A percentile compares a stretch with the other conserved stretches of the same genome.
Conservation (phyloP, 2,113 vertebrate species). For the Dolichotis patagonum region DNA sequence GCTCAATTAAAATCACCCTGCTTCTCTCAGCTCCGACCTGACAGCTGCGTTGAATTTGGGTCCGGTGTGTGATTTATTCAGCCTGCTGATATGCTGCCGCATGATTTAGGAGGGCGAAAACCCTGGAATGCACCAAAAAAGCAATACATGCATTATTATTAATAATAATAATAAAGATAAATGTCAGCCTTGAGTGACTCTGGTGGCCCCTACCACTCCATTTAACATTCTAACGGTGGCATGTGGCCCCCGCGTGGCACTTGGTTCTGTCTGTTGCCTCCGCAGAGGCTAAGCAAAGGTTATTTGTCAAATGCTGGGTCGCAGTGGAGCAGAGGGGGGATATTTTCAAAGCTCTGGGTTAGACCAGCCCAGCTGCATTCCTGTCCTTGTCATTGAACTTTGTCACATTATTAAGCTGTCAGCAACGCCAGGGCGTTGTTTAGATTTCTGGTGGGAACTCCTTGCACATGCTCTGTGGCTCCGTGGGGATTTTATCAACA, state of each 20-base stretch:
- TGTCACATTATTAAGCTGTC: slow-evolving; percentile 93
- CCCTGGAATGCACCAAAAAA: slow-evolving; percentile 85
- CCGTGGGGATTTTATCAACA: slow-evolving; percentile 90
- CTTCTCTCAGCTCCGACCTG: slow-evolving; percentile 80
- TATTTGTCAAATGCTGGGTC: slow-evolving; percentile 88
- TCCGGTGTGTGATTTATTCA: slow-evolving; percentile 87
- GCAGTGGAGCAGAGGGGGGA: slow-evolving; percentile 58
- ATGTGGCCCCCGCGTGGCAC: slow-evolving; percentile 88
- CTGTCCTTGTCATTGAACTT: slow-evolving; percentile 90
- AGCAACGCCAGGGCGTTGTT: slow-evolving; percentile 87
- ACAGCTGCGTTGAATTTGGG: slow-evolving; percentile 88
- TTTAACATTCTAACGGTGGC: slow-evolving; percentile 92
- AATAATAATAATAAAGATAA: slow-evolving; percentile 91
- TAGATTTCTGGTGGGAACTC: slow-evolving; percentile 91
- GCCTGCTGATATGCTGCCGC: slow-evolving; percentile 79
- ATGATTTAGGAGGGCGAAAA: slow-evolving; percentile 88
- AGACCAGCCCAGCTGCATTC: slow-evolving; percentile 87
- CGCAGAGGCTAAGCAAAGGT: slow-evolving; percentile 88
- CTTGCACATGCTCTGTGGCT: slow-evolving; percentile 87
- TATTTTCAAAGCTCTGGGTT: slow-evolving; percentile 87
- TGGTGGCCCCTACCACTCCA: slow-evolving; percentile 88
- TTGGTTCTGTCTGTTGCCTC: slow-evolving; percentile 88
- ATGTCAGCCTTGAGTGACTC: slow-evolving; percentile 88
- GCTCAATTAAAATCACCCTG: slow-evolving; percentile 80
- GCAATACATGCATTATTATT: slow-evolving; percentile 88